These are phyloP conservation scores for Rotaria socialis DNA, from an alignment of 2,888 invertebrate genomes.

Conservation along the genomic window DNA sequence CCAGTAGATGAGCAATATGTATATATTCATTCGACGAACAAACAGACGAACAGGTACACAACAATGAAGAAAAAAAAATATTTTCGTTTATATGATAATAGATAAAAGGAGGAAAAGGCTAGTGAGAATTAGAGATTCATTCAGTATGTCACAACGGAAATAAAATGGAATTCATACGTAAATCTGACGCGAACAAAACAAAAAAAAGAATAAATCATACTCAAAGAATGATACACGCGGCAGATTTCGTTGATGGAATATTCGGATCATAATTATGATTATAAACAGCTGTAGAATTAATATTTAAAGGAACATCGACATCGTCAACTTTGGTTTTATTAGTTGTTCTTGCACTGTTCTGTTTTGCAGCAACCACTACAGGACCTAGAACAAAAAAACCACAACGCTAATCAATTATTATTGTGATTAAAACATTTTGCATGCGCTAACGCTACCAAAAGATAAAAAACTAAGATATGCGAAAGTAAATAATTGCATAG, in stretches of 20 bases:
- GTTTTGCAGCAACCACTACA: not conserved
- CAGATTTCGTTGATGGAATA: not conserved
- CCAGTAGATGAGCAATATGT: not conserved
- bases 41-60: not conserved
- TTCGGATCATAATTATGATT: slow-evolving; percentile 1
- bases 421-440: not conserved
- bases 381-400: not conserved
- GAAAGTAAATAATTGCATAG: not conserved
- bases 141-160: not conserved
- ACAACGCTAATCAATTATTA: not conserved
- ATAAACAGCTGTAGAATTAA: not conserved
- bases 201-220: not conserved
- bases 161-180: not conserved
- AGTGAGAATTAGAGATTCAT: slow-evolving; percentile 30
- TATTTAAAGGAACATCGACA: not conserved
- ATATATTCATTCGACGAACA: slow-evolving; percentile 16
- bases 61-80: slow-evolving; percentile 9
- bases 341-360: not conserved
- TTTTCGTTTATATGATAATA: slow-evolving; percentile 12
- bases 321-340: not conserved
- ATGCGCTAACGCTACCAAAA: not conserved
- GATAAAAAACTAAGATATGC: not conserved
- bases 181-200: slow-evolving; percentile 27
- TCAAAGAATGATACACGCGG: slow-evolving; percentile 9
- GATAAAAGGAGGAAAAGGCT: not conserved